Evolutionary conservation across 2,888 invertebrate genomes (phyloP).

Genomic region (Dicycla oo): DNA sequence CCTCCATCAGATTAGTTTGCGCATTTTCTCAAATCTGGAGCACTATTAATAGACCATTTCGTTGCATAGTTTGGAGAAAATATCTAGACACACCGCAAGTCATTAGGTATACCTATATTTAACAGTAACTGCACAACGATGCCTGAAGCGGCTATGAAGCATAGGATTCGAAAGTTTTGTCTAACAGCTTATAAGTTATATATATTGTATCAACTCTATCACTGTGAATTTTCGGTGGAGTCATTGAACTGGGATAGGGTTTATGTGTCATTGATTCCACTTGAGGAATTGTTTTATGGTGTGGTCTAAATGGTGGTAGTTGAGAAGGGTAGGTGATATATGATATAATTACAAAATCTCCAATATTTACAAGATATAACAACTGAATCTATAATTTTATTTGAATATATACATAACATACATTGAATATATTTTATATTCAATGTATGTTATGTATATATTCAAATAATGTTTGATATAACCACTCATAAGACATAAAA

Average conservation of each 20-base stretch:
- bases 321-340: too few relatives aligned
- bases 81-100: too few relatives aligned
- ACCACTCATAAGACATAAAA: too few relatives aligned
- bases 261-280: not conserved
- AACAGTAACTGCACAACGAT: not conserved
- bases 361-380: too few relatives aligned
- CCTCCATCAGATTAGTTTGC: conserved; percentile 41
- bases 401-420: too few relatives aligned
- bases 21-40: conserved; percentile 20
- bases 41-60: not conserved
- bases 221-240: not conserved
- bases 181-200: not conserved
- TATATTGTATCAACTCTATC: not conserved
- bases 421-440: too few relatives aligned
- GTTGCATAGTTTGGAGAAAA: not conserved
- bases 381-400: too few relatives aligned
- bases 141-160: not conserved
- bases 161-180: not conserved
- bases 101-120: too few relatives aligned
- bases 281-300: not conserved
- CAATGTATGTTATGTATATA: too few relatives aligned
- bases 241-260: not conserved
- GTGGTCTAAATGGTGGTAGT: not conserved
- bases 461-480: too few relatives aligned
- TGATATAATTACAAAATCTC: too few relatives aligned